Conservation (phyloP, 2,888 invertebrate genomes). For the Brachylomia viminalis region DNA sequence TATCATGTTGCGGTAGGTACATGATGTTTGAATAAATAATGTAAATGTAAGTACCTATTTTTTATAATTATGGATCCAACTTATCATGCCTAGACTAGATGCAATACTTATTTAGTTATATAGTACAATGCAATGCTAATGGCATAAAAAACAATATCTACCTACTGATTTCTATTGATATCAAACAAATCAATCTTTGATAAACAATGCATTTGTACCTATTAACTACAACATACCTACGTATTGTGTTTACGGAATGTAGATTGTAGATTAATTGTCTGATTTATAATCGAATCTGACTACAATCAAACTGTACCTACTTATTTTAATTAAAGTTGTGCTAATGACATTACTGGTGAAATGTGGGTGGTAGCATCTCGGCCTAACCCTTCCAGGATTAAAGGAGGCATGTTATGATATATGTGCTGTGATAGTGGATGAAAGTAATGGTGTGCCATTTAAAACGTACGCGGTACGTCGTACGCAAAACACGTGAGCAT, state of each 20-base stretch:
- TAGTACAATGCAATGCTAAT: background rate
- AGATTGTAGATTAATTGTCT: background rate
- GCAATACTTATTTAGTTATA: too few relatives aligned
- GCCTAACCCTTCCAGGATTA: too few relatives aligned
- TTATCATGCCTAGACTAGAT: background rate
- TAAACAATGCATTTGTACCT: background rate
- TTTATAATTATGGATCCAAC: background rate
- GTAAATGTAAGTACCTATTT: background rate
- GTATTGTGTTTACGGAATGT: background rate
- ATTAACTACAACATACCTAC: background rate
- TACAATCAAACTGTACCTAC: background rate
- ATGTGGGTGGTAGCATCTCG: background rate
- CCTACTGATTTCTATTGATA: background rate
- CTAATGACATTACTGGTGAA: background rate
- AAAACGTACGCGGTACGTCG: slow-evolving; percentile 1
- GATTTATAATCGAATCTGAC: background rate
- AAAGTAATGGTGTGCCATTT: slow-evolving; percentile 33
- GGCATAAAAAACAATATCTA: background rate
- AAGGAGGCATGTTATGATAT: background rate
- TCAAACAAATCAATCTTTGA: background rate
- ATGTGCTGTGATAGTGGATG: background rate
- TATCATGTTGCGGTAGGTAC: background rate
- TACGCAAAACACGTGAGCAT: slow-evolving; percentile 38
- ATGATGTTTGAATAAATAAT: background rate
- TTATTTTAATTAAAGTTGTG: background rate